Percentiles rank a stretch among this genome's conserved stretches.
phyloP scores from a whole-genome alignment of 2,888 invertebrate genomes.

The Thymelicus sylvestris region DNA sequence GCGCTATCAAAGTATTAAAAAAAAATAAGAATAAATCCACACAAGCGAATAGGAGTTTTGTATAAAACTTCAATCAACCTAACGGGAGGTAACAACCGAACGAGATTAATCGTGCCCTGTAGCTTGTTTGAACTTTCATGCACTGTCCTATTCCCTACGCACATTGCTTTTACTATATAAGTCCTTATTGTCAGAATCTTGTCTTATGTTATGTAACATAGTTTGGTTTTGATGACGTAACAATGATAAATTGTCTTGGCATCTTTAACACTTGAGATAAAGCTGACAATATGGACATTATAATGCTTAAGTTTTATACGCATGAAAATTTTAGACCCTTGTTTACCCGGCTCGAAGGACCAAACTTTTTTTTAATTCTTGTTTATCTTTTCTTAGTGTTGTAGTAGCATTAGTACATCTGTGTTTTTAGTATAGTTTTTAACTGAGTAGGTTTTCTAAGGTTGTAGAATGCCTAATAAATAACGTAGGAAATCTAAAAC shows the following conservation, averaged over 20 bases:
- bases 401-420: too few relatives aligned
- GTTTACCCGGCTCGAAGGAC: constrained; percentile 12
- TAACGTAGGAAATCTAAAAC: too few relatives aligned
- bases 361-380: constrained; percentile 1
- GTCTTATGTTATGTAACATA: neutral
- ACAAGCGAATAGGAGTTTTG: constrained; percentile 43
- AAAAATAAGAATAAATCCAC: constrained; percentile 1
- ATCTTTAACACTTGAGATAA: neutral
- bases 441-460: too few relatives aligned
- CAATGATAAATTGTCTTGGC: neutral
- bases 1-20: too few relatives aligned
- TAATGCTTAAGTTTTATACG: neutral
- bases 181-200: neutral
- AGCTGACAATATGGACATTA: neutral
- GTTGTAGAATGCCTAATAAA: too few relatives aligned
- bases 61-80: constrained; percentile 63
- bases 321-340: neutral
- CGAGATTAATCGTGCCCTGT: constrained; percentile 47
- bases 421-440: too few relatives aligned
- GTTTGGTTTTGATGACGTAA: neutral
- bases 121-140: constrained; percentile 70
- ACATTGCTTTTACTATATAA: constrained; percentile 4
- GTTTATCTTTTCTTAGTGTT: too few relatives aligned
- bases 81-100: constrained; percentile 60
- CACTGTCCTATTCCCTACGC: constrained; percentile 48